Base-by-base conservation (phyloP, 2,113 vertebrate species). In the Lontra canadensis region DNA sequence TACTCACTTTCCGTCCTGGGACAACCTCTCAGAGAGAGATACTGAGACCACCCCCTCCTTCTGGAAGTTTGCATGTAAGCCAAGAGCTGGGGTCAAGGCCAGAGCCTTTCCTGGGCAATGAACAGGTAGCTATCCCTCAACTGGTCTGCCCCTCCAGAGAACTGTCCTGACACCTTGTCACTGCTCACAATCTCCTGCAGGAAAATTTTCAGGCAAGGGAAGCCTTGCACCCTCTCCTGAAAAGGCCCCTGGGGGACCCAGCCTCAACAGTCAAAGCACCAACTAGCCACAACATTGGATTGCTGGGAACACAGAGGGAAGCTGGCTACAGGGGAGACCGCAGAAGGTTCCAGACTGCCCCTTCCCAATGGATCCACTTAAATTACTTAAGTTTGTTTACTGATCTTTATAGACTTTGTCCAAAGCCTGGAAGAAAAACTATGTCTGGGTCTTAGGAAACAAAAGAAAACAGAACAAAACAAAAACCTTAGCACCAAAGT, bases 301-400 rank as follows among this genome's bases (percentile, higher is more conserved):
- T 42, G 34, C 39, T 61, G 52, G 80, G 20, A 44, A 57, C 4
- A n/a, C 17, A 59, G 69, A 78, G 34, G 59, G n/a, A 76, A 63
- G 63, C 36, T 69, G 71, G 73, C 59, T 73, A 42, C n/a, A 3
- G 2, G 21, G 78, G 11, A 78, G 34, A 29, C 2, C 47, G 4
- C 0, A 3, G 79, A 39, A 42, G 17, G 15, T 47, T 78, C 69
- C 34, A 82, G 52, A 52, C 21, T 7, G 36, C 39, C 49, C 36
- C 6, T 0, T 4, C n/a, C 34, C 67, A 84, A 69, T 55, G 85
- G 42, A n/a, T 52, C 93, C 81, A 73, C 80, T n/a, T 73, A 49
- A 88, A 73, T 59, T n/a, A 61, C 74, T 92, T 52, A 73, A 36
- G 13, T 34, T 67, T 98, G 47, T 81, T 96, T 91, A 86, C 21